Evolutionary conservation across 1,140 invertebrate species (phyloP).

Genomic region (Rhagoletis zephyria): DNA sequence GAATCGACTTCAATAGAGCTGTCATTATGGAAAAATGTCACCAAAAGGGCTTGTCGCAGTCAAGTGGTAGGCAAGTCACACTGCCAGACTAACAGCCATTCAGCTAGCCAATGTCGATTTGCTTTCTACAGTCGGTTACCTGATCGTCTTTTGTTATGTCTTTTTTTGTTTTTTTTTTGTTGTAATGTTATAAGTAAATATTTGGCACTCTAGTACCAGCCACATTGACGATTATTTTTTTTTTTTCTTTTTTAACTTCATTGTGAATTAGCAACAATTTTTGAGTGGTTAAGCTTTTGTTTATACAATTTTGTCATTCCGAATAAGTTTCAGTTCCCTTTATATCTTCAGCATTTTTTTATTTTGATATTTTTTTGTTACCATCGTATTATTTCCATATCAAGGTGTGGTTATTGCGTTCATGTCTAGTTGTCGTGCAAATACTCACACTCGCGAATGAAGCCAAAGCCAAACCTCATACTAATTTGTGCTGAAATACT

Average conservation of each 20-base stretch:
- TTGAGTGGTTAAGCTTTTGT: not conserved
- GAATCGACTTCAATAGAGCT: not conserved
- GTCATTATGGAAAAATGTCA: conserved; percentile 38
- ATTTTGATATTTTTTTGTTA: not conserved
- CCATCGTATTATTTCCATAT: not conserved
- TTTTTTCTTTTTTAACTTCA: not conserved
- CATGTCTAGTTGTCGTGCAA: not conserved
- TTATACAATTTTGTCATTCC: not conserved
- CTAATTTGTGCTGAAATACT: not conserved
- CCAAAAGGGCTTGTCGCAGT: conserved; percentile 31
- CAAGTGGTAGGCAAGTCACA: not conserved
- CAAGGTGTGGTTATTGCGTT: conserved; percentile 1
- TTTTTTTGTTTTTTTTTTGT: too few species aligned
- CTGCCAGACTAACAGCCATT: conserved; percentile 14
- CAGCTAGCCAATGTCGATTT: too few species aligned
- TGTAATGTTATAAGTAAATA: too few species aligned
- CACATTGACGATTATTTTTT: too few species aligned
- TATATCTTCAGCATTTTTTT: not conserved
- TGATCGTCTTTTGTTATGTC: too few species aligned
- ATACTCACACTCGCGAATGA: not conserved
- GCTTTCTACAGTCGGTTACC: too few species aligned
- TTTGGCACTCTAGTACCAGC: too few species aligned
- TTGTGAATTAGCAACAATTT: not conserved
- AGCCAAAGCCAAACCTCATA: not conserved
- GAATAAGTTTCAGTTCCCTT: not conserved